Percentiles rank a stretch among this genome's conserved stretches.
Conservation (phyloP, 2,113 vertebrate genomes). For the Triplophysa rosa region DNA sequence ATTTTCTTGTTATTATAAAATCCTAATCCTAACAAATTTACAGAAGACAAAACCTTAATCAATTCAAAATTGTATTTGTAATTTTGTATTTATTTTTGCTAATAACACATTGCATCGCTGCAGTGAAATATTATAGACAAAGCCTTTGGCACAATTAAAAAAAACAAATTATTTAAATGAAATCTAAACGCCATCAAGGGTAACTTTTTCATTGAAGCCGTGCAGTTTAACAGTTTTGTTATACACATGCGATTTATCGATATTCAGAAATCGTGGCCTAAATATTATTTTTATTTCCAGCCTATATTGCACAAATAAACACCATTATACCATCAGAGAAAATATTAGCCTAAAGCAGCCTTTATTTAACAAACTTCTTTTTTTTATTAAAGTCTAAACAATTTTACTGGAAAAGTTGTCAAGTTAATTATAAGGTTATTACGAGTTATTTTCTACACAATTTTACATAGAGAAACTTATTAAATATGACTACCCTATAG, state of each 20-base stretch:
- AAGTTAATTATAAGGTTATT: too few relatives aligned
- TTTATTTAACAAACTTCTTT: too few relatives aligned
- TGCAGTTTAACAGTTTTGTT: background rate
- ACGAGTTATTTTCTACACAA: too few relatives aligned
- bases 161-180: background rate
- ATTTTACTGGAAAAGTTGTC: too few relatives aligned
- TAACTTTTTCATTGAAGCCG: background rate
- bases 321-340: background rate
- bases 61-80: background rate
- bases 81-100: background rate
- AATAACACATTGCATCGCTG: slow-evolving; percentile 1
- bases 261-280: background rate
- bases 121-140: background rate
- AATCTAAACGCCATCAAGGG: background rate
- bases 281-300: background rate
- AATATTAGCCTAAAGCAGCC: background rate
- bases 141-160: too few relatives aligned
- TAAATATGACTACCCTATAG: too few relatives aligned
- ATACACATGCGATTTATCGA: background rate
- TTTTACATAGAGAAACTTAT: too few relatives aligned
- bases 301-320: background rate
- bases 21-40: background rate
- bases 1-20: background rate
- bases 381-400: too few relatives aligned
- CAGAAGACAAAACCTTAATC: background rate